Evolutionary conservation across 2,888 invertebrate genomes (phyloP), one percentile per base, ranked within the genome.

Genomic region (Rhimphoctona megacephalus): DNA sequence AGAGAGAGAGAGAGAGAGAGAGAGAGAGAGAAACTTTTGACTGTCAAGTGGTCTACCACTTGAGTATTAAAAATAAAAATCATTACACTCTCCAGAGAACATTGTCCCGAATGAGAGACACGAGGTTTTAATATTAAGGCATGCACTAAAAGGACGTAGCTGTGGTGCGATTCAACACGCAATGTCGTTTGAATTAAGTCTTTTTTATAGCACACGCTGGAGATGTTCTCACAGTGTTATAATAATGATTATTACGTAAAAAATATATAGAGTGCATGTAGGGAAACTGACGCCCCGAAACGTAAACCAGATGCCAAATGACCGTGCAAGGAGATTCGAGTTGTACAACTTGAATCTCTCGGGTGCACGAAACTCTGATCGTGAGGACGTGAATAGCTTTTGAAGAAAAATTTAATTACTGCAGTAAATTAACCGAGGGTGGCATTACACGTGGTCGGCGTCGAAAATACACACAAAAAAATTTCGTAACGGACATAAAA

Each of bases 301-400:
- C 83, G 52, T 66, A 85, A 85, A 85, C 74, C 85, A 85, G 83
- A 85, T 83, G 76, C 70, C 79, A 43, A 85, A 70, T 46, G 76
- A 76, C n/a, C 74, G 25, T 30, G 64, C n/a, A n/a, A 36, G 17
- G 64, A n/a, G 49, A 22, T 17, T 43, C 30, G 25, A 64, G 78
- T 70, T 70, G 54, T 49, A 19, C 66, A 33, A 74, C 64, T 74
- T 36, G 80, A 43, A 74, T 22, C 17, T 39, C 25, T 74, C 69
- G 36, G 30, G 78, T 14, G 33, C 64, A 33, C 19, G 6, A 36
- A 72, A 64, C 17, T 49, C 36, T 81, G 36, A 64, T 81, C 61
- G 39, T 11, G 33, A 49, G 49, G 17, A 30, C 25, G 17, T 70
- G 25, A 19, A 49, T 33, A 43, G 57, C 25, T 17, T 19, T 36